phyloP scores from a whole-genome alignment of 2,888 invertebrate species.

The Chironomus riparius region DNA sequence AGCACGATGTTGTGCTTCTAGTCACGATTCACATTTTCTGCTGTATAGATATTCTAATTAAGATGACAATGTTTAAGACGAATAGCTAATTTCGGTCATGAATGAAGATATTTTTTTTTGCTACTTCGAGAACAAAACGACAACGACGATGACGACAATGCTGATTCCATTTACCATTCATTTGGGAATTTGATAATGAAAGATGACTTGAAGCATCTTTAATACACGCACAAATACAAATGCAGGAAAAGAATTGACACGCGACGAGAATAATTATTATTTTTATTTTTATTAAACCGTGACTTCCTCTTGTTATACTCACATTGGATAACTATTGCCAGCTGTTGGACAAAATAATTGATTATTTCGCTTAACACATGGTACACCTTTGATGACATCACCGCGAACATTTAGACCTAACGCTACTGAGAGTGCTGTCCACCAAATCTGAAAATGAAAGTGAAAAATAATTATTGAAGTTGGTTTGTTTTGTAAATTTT shows the following conservation, averaged over 20 bases:
- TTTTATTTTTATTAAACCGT: no score
- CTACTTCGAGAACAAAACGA: no score
- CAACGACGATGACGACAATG: no score
- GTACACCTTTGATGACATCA: slow-evolving; percentile 78
- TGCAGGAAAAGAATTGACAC: not conserved
- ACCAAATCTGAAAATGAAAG: slow-evolving; percentile 58
- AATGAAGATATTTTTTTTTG: not conserved
- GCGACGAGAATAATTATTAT: not conserved
- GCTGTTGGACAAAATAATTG: slow-evolving; percentile 88
- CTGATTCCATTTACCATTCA: no score
- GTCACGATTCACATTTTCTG: slow-evolving; percentile 3
- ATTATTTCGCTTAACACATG: slow-evolving; percentile 81
- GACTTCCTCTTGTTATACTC: slow-evolving; percentile 42
- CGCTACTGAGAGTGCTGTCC: slow-evolving; percentile 82
- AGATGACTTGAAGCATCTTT: not conserved
- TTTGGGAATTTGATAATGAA: no score
- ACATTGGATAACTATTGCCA: slow-evolving; percentile 85
- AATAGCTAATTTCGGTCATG: no score
- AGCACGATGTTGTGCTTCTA: not conserved
- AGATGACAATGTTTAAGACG: not conserved
- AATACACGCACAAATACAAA: not conserved
- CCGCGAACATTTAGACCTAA: slow-evolving; percentile 79
- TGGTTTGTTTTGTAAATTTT: no score
- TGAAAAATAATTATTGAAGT: not conserved
- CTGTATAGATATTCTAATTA: not conserved